A percentile compares a stretch with the other conserved stretches of the same genome.
These are phyloP conservation scores for Malurus splendens DNA, from an alignment of 2,797 vertebrate genomes.

Conservation along the genomic window DNA sequence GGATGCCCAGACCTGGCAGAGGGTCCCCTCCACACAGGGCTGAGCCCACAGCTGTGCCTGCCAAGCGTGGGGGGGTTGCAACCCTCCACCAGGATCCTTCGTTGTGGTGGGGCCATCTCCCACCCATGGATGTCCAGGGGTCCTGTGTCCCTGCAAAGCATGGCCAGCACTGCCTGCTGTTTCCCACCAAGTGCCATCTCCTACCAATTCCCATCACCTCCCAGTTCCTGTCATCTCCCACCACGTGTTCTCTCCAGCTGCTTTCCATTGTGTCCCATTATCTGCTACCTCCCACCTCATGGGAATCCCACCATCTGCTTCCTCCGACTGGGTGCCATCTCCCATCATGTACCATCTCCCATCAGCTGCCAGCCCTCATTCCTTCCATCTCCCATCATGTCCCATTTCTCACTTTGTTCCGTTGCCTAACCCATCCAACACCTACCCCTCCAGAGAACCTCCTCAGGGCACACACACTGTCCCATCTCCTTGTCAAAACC, in stretches of 20 bases:
- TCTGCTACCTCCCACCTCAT: not conserved
- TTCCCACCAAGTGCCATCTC: not conserved
- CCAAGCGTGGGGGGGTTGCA: accelerated
- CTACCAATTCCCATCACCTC: not conserved
- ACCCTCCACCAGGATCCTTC: not conserved
- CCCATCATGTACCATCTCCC: not conserved
- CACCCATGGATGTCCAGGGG: not conserved
- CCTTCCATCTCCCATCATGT: not conserved
- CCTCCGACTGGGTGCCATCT: not conserved
- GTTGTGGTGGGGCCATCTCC: not conserved
- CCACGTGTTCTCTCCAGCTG: not conserved
- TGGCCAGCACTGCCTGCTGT: not conserved
- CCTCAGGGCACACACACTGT: not conserved
- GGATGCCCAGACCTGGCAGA: accelerated
- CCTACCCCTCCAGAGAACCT: not conserved
- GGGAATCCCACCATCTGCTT: not conserved
- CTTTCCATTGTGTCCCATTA: accelerated
- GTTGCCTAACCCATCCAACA: not conserved
- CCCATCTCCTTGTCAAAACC: not conserved
- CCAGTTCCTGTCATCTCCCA: not conserved
- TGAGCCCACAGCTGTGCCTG: not conserved
- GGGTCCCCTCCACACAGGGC: accelerated
- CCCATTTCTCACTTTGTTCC: not conserved
- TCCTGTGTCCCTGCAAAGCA: not conserved
- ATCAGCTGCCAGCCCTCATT: too few relatives aligned